Evolutionary conservation across 2,888 invertebrate species (phyloP).

Genomic region (Lochmaea capreae): DNA sequence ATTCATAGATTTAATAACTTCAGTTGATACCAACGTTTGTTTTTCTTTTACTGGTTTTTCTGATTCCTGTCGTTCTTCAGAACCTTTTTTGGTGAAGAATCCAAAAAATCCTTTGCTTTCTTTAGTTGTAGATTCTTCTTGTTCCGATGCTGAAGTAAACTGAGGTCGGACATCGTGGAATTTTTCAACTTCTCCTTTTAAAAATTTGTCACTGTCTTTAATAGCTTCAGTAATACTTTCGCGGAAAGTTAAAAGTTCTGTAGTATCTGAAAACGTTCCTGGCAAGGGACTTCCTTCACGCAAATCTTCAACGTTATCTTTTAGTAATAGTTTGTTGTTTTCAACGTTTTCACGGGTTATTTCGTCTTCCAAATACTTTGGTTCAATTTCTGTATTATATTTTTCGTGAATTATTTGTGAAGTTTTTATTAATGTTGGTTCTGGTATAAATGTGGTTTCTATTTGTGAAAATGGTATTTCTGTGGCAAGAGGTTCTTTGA

Average conservation of each 20-base stretch:
- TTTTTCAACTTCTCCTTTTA: constrained; percentile 50
- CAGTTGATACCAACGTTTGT: neutral
- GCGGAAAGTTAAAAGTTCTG: constrained; percentile 8
- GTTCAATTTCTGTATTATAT: neutral
- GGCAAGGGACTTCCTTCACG: constrained; percentile 45
- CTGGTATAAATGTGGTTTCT: neutral
- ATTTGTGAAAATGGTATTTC: constrained; percentile 13
- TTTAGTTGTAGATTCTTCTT: constrained; percentile 8
- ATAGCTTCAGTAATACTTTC: constrained; percentile 18
- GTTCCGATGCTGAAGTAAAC: neutral
- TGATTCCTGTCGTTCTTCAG: constrained; percentile 40
- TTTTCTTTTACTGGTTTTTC: constrained; percentile 9
- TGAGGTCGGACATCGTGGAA: constrained; percentile 45
- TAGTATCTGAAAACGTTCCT: neutral
- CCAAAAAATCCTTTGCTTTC: constrained; percentile 46
- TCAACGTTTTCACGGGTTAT: constrained; percentile 40
- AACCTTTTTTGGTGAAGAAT: constrained; percentile 54
- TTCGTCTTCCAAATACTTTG: constrained; percentile 23
- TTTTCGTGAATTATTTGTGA: constrained; percentile 9
- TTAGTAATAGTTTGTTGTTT: constrained; percentile 49
- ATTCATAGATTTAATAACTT: constrained; percentile 30
- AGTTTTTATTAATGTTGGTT: constrained; percentile 37
- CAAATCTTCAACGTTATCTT: constrained; percentile 50
- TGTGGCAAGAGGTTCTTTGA: constrained; percentile 16
- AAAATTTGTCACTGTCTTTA: constrained; percentile 43